Evolutionary conservation across 2,888 invertebrate genomes (phyloP).

Genomic region (Luperina nickerlii): DNA sequence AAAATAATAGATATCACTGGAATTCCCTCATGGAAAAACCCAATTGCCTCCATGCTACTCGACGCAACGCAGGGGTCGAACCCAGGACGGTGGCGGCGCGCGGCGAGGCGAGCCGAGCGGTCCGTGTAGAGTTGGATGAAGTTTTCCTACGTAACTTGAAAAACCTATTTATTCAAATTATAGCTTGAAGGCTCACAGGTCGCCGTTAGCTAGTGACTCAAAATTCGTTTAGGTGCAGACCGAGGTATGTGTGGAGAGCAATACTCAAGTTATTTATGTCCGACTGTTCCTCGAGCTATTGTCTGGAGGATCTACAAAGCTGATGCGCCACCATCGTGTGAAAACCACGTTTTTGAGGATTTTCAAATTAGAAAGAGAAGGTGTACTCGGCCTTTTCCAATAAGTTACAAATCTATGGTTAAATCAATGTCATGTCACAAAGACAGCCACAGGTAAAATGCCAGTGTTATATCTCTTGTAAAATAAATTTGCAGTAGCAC

Average conservation of each 20-base stretch:
- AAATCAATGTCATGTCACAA: slow-evolving; percentile 6
- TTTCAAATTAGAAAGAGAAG: neutral
- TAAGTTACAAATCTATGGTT: slow-evolving; percentile 25
- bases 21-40: neutral
- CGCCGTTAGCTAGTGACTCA: neutral
- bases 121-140: neutral
- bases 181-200: neutral
- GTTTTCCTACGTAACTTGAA: neutral
- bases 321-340: neutral
- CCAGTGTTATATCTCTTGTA: slow-evolving; percentile 17
- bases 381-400: neutral
- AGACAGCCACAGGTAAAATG: slow-evolving; percentile 21
- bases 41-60: neutral
- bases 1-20: neutral
- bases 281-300: neutral
- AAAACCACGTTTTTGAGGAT: neutral
- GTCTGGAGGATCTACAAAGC: neutral
- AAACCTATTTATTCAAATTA: neutral
- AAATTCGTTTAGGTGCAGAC: neutral
- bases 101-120: neutral
- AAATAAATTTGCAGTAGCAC: slow-evolving; percentile 26
- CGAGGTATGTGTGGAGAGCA: neutral
- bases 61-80: neutral
- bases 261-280: neutral
- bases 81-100: neutral